Evolutionary conservation across 2,888 invertebrate species (phyloP).

Genomic region (Arctia plantaginis): DNA sequence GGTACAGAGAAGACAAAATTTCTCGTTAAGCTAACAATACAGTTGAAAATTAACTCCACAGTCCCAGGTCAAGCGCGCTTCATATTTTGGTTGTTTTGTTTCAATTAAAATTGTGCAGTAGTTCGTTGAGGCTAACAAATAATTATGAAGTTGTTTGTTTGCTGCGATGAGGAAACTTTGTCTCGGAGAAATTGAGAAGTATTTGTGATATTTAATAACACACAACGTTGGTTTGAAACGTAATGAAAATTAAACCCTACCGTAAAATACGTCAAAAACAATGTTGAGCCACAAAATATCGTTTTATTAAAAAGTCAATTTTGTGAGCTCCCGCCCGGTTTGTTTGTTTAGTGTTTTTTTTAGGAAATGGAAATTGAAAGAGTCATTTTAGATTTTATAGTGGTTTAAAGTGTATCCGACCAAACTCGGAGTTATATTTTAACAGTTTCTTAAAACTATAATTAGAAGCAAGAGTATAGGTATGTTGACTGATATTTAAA

Average conservation of each 20-base stretch:
- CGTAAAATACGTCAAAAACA: conserved; percentile 37
- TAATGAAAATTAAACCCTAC: conserved; percentile 40
- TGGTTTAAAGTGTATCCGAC: background rate
- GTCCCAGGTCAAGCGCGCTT: conserved; percentile 69
- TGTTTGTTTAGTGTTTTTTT: background rate
- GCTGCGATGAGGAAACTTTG: conserved; percentile 76
- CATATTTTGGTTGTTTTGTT: conserved; percentile 73
- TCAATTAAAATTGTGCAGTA: conserved; percentile 74
- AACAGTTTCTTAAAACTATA: too few species aligned
- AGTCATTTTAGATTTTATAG: background rate
- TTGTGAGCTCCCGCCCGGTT: background rate
- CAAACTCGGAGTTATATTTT: background rate
- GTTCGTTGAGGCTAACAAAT: conserved; percentile 72
- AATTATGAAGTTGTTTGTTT: conserved; percentile 77
- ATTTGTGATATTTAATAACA: conserved; percentile 56
- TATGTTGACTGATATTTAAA: background rate
- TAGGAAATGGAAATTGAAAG: background rate
- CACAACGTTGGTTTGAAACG: conserved; percentile 35
- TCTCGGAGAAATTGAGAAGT: conserved; percentile 61
- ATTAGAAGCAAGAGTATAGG: too few species aligned
- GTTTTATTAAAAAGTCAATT: conserved; percentile 35
- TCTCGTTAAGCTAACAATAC: conserved; percentile 36
- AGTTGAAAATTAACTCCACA: conserved; percentile 62
- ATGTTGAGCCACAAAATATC: conserved; percentile 36
- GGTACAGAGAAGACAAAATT: conserved; percentile 29